Conservation (phyloP, 2,797 vertebrate species). For the Pseudotriccus pelzelni region DNA sequence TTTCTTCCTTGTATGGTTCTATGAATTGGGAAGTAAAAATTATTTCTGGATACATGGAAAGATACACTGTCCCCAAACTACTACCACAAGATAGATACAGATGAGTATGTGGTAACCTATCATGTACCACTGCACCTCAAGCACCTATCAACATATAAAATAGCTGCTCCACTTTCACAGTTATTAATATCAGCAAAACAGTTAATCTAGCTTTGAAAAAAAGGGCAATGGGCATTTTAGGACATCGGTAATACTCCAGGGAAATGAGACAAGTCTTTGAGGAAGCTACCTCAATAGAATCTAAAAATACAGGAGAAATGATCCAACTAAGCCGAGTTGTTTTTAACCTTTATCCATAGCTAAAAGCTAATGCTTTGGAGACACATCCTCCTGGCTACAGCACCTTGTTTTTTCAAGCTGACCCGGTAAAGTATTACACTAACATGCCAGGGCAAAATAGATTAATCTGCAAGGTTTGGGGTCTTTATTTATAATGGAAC, state of each 20-base stretch:
- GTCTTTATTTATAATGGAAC: background rate
- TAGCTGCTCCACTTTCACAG: background rate
- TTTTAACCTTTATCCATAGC: background rate
- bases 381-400: background rate
- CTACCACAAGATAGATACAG: background rate
- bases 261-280: constrained; percentile 22
- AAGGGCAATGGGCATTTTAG: constrained; percentile 23
- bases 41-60: background rate
- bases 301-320: constrained; percentile 42
- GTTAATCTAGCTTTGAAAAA: background rate
- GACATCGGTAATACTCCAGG: background rate
- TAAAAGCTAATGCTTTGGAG: background rate
- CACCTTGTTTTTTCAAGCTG: background rate
- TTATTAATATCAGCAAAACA: constrained; percentile 51
- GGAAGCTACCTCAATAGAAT: constrained; percentile 34
- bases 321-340: background rate
- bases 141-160: background rate
- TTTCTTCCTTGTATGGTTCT: background rate
- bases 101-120: background rate
- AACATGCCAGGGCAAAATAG: background rate
- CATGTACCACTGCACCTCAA: background rate
- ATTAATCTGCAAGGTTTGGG: background rate
- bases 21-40: background rate
- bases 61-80: background rate
- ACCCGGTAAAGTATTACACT: background rate